Evolutionary conservation across 2,797 vertebrate genomes (phyloP).

Genomic region (Brotula barbata): DNA sequence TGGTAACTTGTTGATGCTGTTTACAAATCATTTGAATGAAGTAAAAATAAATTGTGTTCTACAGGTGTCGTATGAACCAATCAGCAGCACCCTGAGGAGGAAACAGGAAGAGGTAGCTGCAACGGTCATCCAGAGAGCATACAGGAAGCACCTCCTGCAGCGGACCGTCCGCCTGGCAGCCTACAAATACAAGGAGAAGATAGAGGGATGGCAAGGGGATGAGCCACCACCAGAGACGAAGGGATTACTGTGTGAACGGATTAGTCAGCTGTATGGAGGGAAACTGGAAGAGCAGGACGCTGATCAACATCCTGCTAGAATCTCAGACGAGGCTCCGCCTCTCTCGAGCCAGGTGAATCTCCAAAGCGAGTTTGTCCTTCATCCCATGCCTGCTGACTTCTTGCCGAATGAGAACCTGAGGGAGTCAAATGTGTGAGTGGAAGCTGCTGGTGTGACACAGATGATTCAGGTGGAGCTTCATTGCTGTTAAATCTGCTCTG

Average conservation of each 20-base stretch:
- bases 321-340: neutral
- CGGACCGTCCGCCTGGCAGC: constrained; percentile 83
- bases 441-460: neutral
- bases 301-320: neutral
- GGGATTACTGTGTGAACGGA: constrained; percentile 80
- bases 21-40: too few relatives aligned
- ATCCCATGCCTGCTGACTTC: constrained; percentile 55
- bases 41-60: neutral
- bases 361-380: constrained; percentile 71
- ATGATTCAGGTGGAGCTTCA: neutral
- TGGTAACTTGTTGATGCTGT: too few relatives aligned
- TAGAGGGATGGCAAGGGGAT: neutral
- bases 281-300: neutral
- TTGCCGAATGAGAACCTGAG: constrained; percentile 48
- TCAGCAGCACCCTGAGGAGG: constrained; percentile 89
- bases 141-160: constrained; percentile 83
- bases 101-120: constrained; percentile 93
- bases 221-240: constrained; percentile 75
- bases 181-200: constrained; percentile 80
- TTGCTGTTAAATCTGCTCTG: neutral
- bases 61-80: constrained; percentile 87
- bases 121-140: constrained; percentile 88
- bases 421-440: constrained; percentile 68
- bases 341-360: constrained; percentile 48
- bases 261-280: constrained; percentile 80